Percentiles rank a stretch among this genome's conserved stretches.
Conservation (phyloP, 2,113 vertebrate species). For the Dunckerocampus dactyliophorus region DNA sequence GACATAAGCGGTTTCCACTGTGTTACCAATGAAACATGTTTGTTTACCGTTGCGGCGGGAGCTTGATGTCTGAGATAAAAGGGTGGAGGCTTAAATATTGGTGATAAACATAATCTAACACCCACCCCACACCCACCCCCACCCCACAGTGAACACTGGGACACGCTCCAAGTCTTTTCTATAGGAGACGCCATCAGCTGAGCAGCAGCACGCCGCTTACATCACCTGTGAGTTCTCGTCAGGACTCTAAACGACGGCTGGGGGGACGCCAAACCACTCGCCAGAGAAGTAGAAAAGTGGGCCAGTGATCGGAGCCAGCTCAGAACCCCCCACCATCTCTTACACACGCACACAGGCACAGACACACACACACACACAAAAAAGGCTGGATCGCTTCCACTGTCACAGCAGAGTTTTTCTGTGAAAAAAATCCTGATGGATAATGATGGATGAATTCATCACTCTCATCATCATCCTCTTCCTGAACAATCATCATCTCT, state of each 20-base stretch:
- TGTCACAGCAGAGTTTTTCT: neutral
- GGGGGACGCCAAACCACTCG: conserved; percentile 8
- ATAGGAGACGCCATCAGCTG: conserved; percentile 8
- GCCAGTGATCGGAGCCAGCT: conserved; percentile 24
- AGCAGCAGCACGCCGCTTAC: neutral
- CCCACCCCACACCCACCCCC: too few relatives aligned
- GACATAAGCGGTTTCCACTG: too few relatives aligned
- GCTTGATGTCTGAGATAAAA: too few relatives aligned
- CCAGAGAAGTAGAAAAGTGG: conserved; percentile 6
- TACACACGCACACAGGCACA: neutral
- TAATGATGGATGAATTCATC: neutral
- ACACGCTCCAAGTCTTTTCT: conserved; percentile 5
- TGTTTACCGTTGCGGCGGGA: too few relatives aligned
- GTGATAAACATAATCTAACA: too few relatives aligned
- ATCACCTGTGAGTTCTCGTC: conserved; percentile 18
- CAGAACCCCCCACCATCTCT: conserved; percentile 3
- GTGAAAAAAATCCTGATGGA: neutral
- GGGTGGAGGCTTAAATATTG: too few relatives aligned
- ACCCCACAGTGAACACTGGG: conserved; percentile 19
- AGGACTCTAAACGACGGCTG: conserved; percentile 7
- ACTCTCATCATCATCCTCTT: neutral
- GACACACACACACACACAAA: neutral
- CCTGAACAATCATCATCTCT: neutral
- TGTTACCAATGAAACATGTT: too few relatives aligned
- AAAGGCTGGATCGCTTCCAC: neutral